Base-by-base conservation (phyloP, 2,797 vertebrate genomes). In the Cephalopachus bancanus region DNA sequence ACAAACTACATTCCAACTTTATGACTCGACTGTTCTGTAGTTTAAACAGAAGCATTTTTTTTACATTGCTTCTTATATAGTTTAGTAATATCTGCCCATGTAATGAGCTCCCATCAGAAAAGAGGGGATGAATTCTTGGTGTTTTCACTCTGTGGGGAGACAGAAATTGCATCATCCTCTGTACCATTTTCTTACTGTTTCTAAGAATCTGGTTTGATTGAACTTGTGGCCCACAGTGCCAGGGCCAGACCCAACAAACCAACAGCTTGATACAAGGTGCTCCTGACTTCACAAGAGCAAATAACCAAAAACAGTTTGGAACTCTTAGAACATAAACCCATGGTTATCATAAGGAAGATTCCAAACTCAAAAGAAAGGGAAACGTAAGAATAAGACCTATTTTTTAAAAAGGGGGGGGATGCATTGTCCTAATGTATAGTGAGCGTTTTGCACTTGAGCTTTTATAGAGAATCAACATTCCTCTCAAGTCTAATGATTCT, bases 141-240 rank as follows among this genome's bases (percentile, higher is more conserved):
- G 92, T 97, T 98, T 94, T 96, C 90, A 92, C 97, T 96, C 93
- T 94, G 44, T 97, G 97, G 97, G 88, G 84, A 96, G 89, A 97
- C 67, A 89, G 69, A 67, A 95, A 93, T 97, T 97, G 78, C 69
- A 88, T 62, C 78, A 71, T 95, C 97, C 84, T 44, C 87, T 95
- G 83, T 57, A 1, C 59, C 49, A 74, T 64, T 78, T 85, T 96
- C 83, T 97, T 95, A 80, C 92, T 89, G 92, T 95, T 97, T 98
- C 95, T 88, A 81, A 95, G 93, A 94, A 96, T 92, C 91, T 96
- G 86, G 90, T 92, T 37, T 95, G 94, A 72, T 94, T 53, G 95
- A 59, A 96, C 97, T 92, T 94, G 81, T 97, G 97, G 81, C 95
- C 96, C n/a, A 83, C 80, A 91, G 96, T 97, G 97, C 79, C 92